Percentiles rank a stretch among this genome's conserved stretches.
Evolutionary conservation across 1,140 invertebrate genomes (phyloP).

Genomic region (Dendroctonus ponderosae): DNA sequence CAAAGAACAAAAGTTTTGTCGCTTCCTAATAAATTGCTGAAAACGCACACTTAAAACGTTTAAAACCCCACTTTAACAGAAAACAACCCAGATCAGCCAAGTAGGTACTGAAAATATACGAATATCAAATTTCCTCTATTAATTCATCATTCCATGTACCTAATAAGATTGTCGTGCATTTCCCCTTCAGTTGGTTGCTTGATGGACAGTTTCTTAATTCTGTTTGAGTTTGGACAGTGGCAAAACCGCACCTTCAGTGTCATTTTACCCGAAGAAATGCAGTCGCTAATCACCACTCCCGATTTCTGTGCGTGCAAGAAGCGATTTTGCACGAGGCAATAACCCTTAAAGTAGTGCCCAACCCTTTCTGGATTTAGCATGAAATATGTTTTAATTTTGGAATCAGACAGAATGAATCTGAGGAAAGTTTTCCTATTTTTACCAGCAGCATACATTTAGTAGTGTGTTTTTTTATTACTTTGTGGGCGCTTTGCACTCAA

Average conservation of each 20-base stretch:
- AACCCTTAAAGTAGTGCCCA: slow-evolving; percentile 23
- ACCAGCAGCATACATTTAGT: too few relatives aligned
- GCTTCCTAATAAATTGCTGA: too few relatives aligned
- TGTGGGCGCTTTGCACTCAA: too few relatives aligned
- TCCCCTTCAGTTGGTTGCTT: slow-evolving; percentile 4
- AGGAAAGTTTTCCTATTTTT: too few relatives aligned
- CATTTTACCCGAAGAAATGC: slow-evolving; percentile 27
- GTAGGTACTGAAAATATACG: slow-evolving; percentile 13
- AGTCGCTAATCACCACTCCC: slow-evolving; percentile 24
- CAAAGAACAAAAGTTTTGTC: too few relatives aligned
- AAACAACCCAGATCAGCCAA: neutral
- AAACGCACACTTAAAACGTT: too few relatives aligned
- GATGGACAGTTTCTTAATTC: slow-evolving; percentile 22
- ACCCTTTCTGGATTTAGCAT: slow-evolving; percentile 14
- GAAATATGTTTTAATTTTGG: slow-evolving; percentile 12
- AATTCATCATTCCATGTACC: neutral
- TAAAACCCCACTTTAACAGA: too few relatives aligned
- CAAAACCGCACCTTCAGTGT: slow-evolving; percentile 22
- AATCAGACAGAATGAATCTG: too few relatives aligned
- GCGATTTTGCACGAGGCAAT: slow-evolving; percentile 22
- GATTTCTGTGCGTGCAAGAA: slow-evolving; percentile 11
- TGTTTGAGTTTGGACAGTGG: slow-evolving; percentile 19
- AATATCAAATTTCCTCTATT: slow-evolving; percentile 5
- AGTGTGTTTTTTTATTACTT: too few relatives aligned
- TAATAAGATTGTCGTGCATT: neutral